Evolutionary conservation across 2,888 invertebrate species (phyloP).

Genomic region (Acrocyrtus sp.): DNA sequence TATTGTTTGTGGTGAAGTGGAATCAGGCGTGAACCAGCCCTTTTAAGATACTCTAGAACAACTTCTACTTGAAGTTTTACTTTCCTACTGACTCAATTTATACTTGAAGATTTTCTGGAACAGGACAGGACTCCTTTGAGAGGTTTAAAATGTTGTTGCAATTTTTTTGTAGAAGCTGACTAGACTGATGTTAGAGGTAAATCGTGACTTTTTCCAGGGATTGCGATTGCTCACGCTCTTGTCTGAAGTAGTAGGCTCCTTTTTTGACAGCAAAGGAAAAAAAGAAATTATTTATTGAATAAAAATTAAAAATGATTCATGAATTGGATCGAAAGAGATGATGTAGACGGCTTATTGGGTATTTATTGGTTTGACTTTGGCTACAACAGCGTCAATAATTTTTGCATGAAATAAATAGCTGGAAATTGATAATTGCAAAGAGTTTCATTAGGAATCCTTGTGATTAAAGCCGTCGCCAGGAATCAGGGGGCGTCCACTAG

Average conservation of each 20-base stretch:
- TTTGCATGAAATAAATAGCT: not conserved
- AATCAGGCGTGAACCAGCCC: conserved; percentile 19
- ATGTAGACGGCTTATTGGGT: not conserved
- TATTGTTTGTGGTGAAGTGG: conserved; percentile 3
- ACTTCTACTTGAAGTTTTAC: no score
- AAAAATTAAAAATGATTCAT: not conserved
- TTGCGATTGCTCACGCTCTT: conserved; percentile 34
- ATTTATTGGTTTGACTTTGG: not conserved
- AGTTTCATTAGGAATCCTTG: not conserved
- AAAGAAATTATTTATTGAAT: not conserved
- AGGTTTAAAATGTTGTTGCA: conserved; percentile 46
- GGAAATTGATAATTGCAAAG: not conserved
- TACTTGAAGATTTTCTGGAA: conserved; percentile 23
- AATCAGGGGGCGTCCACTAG: not conserved
- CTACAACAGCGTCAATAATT: not conserved
- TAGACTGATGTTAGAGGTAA: no score
- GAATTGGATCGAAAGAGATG: not conserved
- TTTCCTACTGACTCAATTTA: conserved; percentile 38
- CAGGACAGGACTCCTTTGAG: conserved; percentile 4
- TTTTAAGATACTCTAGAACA: conserved; percentile 18
- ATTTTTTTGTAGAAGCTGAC: conserved; percentile 15
- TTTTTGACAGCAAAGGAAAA: not conserved
- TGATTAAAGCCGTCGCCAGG: not conserved
- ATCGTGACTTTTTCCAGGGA: conserved; percentile 24
- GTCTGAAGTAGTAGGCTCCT: not conserved